Conservation (phyloP, 1,140 invertebrate genomes). For the Mesaphorura yosii region DNA sequence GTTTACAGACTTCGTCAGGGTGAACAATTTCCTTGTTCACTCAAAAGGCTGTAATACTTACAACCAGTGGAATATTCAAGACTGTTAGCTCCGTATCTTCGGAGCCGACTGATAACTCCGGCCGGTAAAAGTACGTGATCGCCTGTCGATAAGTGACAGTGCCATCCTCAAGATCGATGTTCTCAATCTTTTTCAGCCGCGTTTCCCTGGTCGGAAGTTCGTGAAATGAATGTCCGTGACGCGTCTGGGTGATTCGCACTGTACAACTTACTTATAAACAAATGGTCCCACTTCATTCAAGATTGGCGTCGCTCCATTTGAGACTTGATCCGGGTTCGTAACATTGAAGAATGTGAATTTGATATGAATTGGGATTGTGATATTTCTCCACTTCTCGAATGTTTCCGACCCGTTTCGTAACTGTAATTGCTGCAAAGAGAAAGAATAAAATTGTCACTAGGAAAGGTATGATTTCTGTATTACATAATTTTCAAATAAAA, state of each 20-base stretch:
- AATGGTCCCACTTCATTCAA: constrained; percentile 25
- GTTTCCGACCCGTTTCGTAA: constrained; percentile 22
- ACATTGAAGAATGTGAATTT: constrained; percentile 25
- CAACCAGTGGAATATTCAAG: constrained; percentile 19
- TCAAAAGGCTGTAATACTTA: constrained; percentile 4
- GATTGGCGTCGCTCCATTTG: constrained; percentile 11
- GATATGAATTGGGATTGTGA: constrained; percentile 10
- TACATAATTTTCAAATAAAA: no score
- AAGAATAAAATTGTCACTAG: no score
- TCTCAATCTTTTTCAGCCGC: constrained; percentile 8
- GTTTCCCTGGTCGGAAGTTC: constrained; percentile 24
- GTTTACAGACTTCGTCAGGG: not conserved
- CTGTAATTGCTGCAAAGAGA: constrained; percentile 13
- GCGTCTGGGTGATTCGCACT: not conserved
- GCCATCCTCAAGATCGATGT: constrained; percentile 15
- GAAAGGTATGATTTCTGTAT: no score
- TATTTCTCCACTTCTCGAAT: constrained; percentile 23
- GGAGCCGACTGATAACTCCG: constrained; percentile 11
- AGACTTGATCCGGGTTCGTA: constrained; percentile 20
- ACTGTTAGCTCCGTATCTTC: constrained; percentile 16
- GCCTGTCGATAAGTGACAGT: constrained; percentile 18
- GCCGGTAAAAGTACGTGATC: constrained; percentile 20
- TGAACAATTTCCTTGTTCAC: not conserved
- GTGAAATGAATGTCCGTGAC: no score
- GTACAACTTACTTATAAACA: constrained; percentile 20